A percentile compares a stretch with the other conserved stretches of the same genome.
Evolutionary conservation across 2,797 vertebrate genomes (phyloP).

Genomic region (Gambusia yucatana): DNA sequence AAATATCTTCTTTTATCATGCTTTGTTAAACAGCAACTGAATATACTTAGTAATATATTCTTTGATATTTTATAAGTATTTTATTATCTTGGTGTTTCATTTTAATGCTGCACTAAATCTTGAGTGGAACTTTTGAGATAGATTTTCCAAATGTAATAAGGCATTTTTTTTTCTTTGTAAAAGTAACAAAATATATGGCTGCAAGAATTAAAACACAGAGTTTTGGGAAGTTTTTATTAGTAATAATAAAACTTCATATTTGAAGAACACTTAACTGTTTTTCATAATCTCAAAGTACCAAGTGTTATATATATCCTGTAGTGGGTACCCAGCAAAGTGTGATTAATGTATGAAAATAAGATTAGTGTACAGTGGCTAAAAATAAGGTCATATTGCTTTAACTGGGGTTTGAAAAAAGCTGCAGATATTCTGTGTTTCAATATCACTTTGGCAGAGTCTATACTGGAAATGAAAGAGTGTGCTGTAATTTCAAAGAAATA

Average conservation of each 20-base stretch:
- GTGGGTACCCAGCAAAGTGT: not conserved
- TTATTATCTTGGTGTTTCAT: conserved; percentile 14
- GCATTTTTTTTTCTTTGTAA: conserved; percentile 1
- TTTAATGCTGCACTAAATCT: conserved; percentile 18
- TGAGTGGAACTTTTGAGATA: not conserved
- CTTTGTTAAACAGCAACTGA: conserved; percentile 15
- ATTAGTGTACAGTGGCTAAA: conserved; percentile 4
- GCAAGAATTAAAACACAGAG: not conserved
- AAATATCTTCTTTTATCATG: conserved; percentile 12
- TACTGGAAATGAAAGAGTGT: conserved; percentile 21
- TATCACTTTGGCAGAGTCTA: not conserved
- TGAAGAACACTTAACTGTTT: not conserved
- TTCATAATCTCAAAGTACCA: not conserved
- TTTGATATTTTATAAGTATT: conserved; percentile 16
- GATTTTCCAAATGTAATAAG: not conserved
- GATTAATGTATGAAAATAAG: not conserved
- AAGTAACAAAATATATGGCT: not conserved
- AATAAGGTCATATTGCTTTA: not conserved
- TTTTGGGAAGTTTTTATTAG: not conserved
- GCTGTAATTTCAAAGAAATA: conserved; percentile 36
- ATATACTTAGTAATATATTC: conserved; percentile 27
- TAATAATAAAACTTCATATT: not conserved
- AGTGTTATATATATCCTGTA: not conserved
- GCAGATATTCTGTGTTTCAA: not conserved
- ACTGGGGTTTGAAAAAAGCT: not conserved